These are phyloP conservation scores for Hozukius guyotensis DNA, from an alignment of 2,797 vertebrate species.

Conservation along the genomic window DNA sequence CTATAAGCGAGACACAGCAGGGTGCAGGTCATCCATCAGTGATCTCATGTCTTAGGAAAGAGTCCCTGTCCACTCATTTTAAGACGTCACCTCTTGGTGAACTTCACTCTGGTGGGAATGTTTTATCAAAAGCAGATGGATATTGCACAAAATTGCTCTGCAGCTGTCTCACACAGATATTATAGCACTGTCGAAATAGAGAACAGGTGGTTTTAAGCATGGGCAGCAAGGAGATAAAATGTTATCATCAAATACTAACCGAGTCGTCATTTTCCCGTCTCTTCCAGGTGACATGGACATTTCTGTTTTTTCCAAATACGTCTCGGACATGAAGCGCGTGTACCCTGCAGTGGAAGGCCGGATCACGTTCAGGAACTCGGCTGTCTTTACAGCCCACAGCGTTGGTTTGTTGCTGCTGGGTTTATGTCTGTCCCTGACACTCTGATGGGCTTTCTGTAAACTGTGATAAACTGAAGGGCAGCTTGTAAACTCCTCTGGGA, in stretches of 20 bases:
- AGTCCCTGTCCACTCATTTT: not conserved
- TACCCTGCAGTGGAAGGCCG: conserved; percentile 89
- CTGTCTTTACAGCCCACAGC: conserved; percentile 4
- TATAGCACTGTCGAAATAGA: not conserved
- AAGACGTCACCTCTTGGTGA: not conserved
- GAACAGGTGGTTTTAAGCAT: not conserved
- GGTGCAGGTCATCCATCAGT: not conserved
- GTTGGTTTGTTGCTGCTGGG: conserved; percentile 49
- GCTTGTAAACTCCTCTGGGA: not conserved
- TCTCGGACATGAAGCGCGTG: conserved; percentile 84
- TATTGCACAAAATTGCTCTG: not conserved
- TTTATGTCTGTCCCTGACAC: conserved; percentile 36
- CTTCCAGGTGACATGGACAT: conserved; percentile 87
- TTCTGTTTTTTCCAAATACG: conserved; percentile 84
- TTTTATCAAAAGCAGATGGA: not conserved
- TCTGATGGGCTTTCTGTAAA: conserved; percentile 30
- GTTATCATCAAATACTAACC: not conserved
- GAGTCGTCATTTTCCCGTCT: not conserved
- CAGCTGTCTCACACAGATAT: not conserved
- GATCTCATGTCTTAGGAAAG: not conserved
- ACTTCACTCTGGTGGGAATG: not conserved
- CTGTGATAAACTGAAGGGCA: conserved; percentile 6
- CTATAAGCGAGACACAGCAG: not conserved
- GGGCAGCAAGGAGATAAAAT: not conserved
- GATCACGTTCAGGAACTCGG: conserved; percentile 83